Evolutionary conservation across 2,888 invertebrate genomes (phyloP), one percentile per base, ranked within the genome.

Genomic region (Fragum fragum): DNA sequence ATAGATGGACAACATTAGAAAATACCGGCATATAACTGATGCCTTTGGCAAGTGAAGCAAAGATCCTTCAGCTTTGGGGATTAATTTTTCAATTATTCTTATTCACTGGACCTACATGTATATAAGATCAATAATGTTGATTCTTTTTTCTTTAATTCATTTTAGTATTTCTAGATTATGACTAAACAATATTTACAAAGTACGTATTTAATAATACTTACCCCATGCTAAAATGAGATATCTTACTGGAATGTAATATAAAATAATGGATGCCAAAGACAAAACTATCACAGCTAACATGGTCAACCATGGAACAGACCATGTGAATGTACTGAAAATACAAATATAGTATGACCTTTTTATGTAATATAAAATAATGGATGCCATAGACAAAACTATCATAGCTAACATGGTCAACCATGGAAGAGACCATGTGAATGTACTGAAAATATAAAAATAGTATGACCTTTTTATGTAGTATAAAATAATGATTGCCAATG

Each of bases 361-460:
- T 16, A 52, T 7, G 14, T 52, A 52, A 21, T 21, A 21, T 52
- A 52, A 7, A 52, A n/a, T 52, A 21, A 7, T 2, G 21, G 14
- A 52, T 52, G 14, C 9, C 3, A 3, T 36, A 36, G 32, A 6
- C 32, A 36, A 36, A 36, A 36, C 9, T 36, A 97, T 95, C 89
- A 99, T 97, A 23, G 98, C 98, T 94, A 99, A 95, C 95, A 97
- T 97, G 91, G 99, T 98, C 89, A 99, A 95, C 95, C 98, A 99
- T 84, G 99, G 98, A 94, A 99, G 97, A 81, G 98, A 98, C 95
- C 99, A 99, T 95, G 99, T 98, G 95, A 98, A 98, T 80, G 98
- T 97, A 95, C 98, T 98, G 96, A 84, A 96, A 96, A 23, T 39
- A 68, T 3, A 68, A 32, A 61, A 36, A 36, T 36, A 36, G 32